Conservation (phyloP, 1,140 invertebrate species). For the Megalonaias nervosa region DNA sequence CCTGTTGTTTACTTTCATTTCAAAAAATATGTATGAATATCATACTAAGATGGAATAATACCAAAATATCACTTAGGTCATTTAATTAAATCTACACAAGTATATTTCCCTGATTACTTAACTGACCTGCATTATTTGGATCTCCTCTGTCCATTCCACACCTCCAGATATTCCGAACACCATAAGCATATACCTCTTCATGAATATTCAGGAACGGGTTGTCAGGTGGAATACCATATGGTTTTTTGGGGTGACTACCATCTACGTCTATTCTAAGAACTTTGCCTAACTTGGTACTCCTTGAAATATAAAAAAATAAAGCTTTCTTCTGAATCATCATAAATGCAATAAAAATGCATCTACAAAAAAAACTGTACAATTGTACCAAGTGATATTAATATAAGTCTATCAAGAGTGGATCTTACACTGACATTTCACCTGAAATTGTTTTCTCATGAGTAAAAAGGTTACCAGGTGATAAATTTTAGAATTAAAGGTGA, state of each 20-base stretch:
- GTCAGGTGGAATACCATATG: constrained; percentile 55
- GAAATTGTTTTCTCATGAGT: too few species aligned
- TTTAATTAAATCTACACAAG: neutral
- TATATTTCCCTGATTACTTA: constrained; percentile 26
- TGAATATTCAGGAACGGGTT: constrained; percentile 53
- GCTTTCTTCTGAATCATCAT: too few species aligned
- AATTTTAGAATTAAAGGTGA: too few species aligned
- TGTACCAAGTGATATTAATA: too few species aligned
- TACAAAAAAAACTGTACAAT: too few species aligned
- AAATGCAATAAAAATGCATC: too few species aligned
- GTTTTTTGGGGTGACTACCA: neutral
- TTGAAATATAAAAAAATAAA: constrained; percentile 8
- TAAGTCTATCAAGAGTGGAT: too few species aligned
- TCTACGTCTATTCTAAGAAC: constrained; percentile 65
- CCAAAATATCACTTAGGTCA: neutral
- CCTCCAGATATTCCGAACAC: constrained; percentile 67
- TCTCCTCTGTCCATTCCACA: constrained; percentile 62
- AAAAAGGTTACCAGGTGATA: too few species aligned
- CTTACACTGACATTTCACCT: too few species aligned
- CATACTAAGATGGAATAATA: neutral
- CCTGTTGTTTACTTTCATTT: neutral
- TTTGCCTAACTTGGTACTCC: constrained; percentile 60
- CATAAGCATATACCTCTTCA: constrained; percentile 66
- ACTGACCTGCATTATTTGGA: constrained; percentile 29
- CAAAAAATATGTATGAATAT: neutral